Evolutionary conservation across 2,888 invertebrate genomes (phyloP).

Genomic region (Hydrotaea cyrtoneurina): DNA sequence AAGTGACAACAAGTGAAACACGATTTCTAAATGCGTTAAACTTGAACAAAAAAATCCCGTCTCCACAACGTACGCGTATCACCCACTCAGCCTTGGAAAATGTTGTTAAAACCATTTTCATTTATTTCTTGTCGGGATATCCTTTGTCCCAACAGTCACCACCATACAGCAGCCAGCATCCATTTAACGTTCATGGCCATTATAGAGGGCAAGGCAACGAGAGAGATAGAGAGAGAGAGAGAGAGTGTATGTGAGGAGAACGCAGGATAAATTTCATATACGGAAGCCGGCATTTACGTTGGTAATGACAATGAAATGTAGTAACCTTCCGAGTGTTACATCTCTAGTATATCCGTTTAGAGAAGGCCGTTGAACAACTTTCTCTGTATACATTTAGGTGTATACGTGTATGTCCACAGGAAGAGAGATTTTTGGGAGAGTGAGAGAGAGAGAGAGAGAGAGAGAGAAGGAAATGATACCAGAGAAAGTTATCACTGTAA

Average conservation of each 20-base stretch:
- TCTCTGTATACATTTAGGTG: neutral
- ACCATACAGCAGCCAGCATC: too few species aligned
- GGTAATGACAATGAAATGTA: conserved; percentile 47
- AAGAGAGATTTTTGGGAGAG: conserved; percentile 1
- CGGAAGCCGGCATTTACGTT: conserved; percentile 44
- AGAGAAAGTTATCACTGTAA: too few species aligned
- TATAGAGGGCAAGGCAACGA: neutral
- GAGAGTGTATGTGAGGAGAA: neutral
- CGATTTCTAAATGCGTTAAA: conserved; percentile 11
- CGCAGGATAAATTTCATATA: neutral
- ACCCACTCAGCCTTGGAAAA: conserved; percentile 11
- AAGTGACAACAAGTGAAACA: neutral
- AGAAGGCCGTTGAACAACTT: neutral
- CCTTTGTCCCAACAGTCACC: conserved; percentile 4
- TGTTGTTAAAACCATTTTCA: conserved; percentile 26
- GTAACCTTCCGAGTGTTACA: conserved; percentile 25
- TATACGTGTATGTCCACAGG: neutral
- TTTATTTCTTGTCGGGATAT: conserved; percentile 1
- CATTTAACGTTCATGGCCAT: conserved; percentile 14
- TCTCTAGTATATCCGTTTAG: neutral
- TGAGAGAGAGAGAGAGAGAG: neutral
- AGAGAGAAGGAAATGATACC: neutral
- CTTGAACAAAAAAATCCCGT: conserved; percentile 40
- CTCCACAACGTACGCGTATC: conserved; percentile 31
- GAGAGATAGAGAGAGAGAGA: neutral